Conservation (phyloP, 23 tunicate genomes). For the Halocynthia aurantium region DNA sequence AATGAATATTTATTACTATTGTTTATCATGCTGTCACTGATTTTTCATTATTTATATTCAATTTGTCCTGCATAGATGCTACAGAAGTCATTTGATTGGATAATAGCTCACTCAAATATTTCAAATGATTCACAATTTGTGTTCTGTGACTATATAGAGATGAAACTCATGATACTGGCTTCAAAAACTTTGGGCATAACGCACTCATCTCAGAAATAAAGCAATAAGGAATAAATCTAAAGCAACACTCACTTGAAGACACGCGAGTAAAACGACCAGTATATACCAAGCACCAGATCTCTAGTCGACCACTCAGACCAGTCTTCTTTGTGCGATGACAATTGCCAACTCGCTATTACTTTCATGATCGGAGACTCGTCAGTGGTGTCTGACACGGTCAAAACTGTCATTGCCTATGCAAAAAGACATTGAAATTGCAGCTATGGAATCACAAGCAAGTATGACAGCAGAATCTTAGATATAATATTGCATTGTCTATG, state of each 20-base stretch:
- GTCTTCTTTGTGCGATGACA: not conserved
- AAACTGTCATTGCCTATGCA: conserved; percentile 8
- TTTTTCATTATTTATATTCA: no score
- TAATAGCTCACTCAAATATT: no score
- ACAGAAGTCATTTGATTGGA: no score
- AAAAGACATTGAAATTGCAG: no score
- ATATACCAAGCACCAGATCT: conserved; percentile 9
- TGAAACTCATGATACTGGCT: no score
- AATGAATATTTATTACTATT: no score
- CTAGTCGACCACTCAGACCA: conserved; percentile 6
- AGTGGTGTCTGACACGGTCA: not conserved
- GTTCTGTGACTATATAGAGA: no score
- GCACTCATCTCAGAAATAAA: not conserved
- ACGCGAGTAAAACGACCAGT: conserved; percentile 26
- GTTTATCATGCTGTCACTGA: no score
- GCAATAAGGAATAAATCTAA: not conserved
- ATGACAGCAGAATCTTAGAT: not conserved
- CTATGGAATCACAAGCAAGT: no score
- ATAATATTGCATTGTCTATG: not conserved
- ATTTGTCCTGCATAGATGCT: no score
- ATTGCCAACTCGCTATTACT: not conserved
- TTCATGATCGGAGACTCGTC: conserved; percentile 9
- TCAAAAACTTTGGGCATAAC: not conserved
- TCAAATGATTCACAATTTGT: no score
- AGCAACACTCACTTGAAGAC: conserved; percentile 19